phyloP scores from a whole-genome alignment of 1,140 invertebrate genomes.

The Sarcophaga bullata region DNA sequence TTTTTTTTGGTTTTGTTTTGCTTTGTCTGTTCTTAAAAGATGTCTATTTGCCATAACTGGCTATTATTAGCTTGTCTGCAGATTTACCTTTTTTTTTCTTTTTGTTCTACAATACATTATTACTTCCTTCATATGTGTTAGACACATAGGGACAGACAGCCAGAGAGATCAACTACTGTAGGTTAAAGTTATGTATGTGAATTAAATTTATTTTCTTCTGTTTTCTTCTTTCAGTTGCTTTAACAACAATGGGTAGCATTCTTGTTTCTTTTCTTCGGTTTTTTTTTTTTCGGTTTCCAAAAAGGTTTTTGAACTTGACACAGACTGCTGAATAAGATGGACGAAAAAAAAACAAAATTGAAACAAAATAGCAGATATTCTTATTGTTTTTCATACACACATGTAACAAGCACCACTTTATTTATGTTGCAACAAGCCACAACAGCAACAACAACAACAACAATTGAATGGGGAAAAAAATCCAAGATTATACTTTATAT shows the following conservation, averaged over 20 bases:
- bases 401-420: background rate
- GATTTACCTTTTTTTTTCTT: too few relatives aligned
- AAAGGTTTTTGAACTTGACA: slow-evolving; percentile 14
- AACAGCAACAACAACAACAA: too few relatives aligned
- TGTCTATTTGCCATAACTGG: too few relatives aligned
- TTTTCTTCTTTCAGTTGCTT: too few relatives aligned
- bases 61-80: background rate
- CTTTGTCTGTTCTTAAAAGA: background rate
- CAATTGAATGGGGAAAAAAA: background rate
- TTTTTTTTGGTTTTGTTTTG: slow-evolving; percentile 1
- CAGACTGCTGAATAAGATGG: background rate
- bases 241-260: too few relatives aligned
- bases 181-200: too few relatives aligned
- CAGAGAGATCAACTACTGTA: too few relatives aligned
- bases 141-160: background rate
- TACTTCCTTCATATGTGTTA: background rate
- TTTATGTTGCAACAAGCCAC: background rate
- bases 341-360: background rate
- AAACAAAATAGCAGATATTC: background rate
- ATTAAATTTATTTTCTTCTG: too few relatives aligned
- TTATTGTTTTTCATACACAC: background rate
- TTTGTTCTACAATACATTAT: background rate
- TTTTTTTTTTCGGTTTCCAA: background rate
- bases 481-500: slow-evolving; percentile 7
- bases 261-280: background rate